Evolutionary conservation across 2,797 vertebrate species (phyloP).

Genomic region (Streptopelia turtur): DNA sequence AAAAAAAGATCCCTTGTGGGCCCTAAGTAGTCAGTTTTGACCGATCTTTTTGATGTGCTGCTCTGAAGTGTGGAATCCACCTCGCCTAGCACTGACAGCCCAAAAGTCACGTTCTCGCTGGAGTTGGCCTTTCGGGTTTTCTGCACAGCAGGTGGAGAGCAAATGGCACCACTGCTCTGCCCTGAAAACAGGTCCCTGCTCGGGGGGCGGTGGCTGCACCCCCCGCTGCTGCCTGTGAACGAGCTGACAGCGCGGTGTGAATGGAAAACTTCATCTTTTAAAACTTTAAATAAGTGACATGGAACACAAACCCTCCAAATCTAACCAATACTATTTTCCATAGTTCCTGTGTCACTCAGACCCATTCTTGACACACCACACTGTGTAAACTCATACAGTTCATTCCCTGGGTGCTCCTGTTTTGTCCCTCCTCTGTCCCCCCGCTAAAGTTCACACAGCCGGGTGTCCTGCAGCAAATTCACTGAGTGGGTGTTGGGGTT

Average conservation of each 20-base stretch:
- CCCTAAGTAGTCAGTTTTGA: background rate
- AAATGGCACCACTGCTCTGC: rapidly evolving
- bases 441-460: rapidly evolving
- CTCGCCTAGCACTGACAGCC: background rate
- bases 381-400: rapidly evolving
- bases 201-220: too few species aligned
- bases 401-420: rapidly evolving
- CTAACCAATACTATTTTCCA: background rate
- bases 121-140: rapidly evolving
- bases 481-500: rapidly evolving
- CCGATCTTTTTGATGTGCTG: rapidly evolving
- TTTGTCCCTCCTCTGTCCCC: background rate
- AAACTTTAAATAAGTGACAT: rapidly evolving
- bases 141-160: background rate
- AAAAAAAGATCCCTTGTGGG: background rate
- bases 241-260: rapidly evolving
- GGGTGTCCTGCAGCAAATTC: background rate
- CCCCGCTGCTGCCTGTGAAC: rapidly evolving
- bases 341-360: background rate
- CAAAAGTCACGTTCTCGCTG: rapidly evolving
- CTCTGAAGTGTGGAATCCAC: background rate
- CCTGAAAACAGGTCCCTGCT: rapidly evolving
- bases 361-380: background rate
- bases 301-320: background rate
- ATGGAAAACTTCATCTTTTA: background rate